Evolutionary conservation across 2,888 invertebrate genomes (phyloP), one percentile per base, ranked within the genome.

Genomic region (Mimachlamys varia): DNA sequence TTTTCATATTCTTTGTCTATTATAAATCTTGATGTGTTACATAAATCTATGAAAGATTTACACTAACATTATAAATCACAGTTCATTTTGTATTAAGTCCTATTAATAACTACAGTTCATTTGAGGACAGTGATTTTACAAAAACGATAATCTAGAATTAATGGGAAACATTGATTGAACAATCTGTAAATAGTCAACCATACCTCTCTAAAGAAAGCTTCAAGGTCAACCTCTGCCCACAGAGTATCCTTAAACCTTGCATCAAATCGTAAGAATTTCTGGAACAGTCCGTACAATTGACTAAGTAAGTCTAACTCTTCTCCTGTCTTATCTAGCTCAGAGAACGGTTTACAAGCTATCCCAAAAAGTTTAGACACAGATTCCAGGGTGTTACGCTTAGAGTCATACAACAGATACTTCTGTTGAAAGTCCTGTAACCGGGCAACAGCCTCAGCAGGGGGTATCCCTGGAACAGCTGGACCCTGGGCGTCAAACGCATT

Each of bases 401-500:
- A 93, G 90, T 96, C 96, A 91, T 96, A 96, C 89, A 95, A 93
- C 17, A 94, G 94, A 92, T 96, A 97, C 90, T 95, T 94, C 91
- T 96, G 94, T 93, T 96, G 96, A 94, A 97, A 97, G 93, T 96
- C 96, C 58, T 96, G 94, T 13, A 97, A 94, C 58, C 96, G 93
- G 33, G 94, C 93, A 15, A 96, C 96, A 50, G 96, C 96, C 91
- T 96, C 96, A 50, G 95, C 94, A 49, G 96, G 96, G 3, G 95
- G 95, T 88, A 96, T 96, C 33, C 96, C 96, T 17, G 96, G 96
- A 19, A 96, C 96, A 44, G 95, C 95, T 0, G 96, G 96, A 38
- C 96, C 96, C 93, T 96, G 96, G 37, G 96, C 96, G 92, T 97
- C 97, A 94, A 97, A 97, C 0, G 96, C 95, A 95, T 97, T 97